Evolutionary conservation across 2,888 invertebrate species (phyloP), one percentile per base, ranked within the genome.

Genomic region (Polietes domitor): DNA sequence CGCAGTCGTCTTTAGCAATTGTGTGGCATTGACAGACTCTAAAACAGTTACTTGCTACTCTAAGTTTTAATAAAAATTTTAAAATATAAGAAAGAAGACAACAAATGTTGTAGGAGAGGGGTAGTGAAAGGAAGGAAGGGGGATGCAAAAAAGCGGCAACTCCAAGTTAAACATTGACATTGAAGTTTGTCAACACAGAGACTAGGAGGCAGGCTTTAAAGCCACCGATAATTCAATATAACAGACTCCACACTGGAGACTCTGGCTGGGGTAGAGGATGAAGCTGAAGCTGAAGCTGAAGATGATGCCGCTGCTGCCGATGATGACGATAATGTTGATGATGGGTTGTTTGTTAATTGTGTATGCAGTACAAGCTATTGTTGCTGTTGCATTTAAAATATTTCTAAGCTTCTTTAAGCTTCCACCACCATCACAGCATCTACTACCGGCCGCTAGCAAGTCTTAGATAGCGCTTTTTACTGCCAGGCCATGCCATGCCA

Each of bases 181-280:
- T 84, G 84, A 81, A 81, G 84, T 81, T 84, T 84, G 84, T 84
- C 84, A 81, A 84, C 58, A 58, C 73, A 61, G 72, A 80, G 73
- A 50, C 55, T 63, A 75, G 81, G 81, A 75, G 75, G 81, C 78
- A 19, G 32, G 17, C 80, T 84, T 80, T 84, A 78, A 75, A 32
- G 75, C 75, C 78, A 74, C 81, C 84, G 84, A 84, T 84, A 81
- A 84, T 81, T 84, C 77, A 84, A 72, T 55, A n/a, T 21, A 72
- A 2, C 2, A 41, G 32, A 53, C 19, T 65, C 65, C 37, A 32
- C 28, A 12, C 41, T 12, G 41, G 2, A 19, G 63, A 24, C 24
- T 21, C 3, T 6, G 32, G 63, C 63, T 10, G 10, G 2, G 1
- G 37, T 1, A 21, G 65, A 19, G 19, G 32, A 65, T 65, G 41